Evolutionary conservation across 2,888 invertebrate genomes (phyloP).

Genomic region (Monoplex corrugatus): DNA sequence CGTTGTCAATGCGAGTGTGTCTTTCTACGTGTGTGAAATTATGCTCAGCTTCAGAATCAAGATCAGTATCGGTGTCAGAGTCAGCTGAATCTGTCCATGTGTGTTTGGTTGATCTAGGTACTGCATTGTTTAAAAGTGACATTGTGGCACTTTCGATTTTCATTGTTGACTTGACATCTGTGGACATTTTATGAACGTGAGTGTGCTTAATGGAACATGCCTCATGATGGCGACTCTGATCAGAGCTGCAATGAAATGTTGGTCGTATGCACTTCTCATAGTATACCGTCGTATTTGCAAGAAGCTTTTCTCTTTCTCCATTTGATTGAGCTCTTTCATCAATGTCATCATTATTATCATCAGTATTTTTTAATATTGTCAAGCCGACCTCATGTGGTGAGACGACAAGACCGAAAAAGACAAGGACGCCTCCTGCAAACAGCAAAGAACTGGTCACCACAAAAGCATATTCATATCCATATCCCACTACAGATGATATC

Average conservation of each 20-base stretch:
- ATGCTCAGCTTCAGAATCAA: background rate
- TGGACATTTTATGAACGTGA: too few species aligned
- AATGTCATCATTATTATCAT: too few species aligned
- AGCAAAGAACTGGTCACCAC: slow-evolving; percentile 81
- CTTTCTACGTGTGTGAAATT: too few species aligned
- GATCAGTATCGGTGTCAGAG: background rate
- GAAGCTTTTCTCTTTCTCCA: background rate
- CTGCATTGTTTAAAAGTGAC: background rate
- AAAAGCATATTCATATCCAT: slow-evolving; percentile 83
- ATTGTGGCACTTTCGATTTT: background rate
- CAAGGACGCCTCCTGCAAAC: slow-evolving; percentile 80
- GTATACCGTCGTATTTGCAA: background rate
- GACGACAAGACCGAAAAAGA: slow-evolving; percentile 80
- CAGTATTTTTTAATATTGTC: too few species aligned
- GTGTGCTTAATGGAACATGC: background rate
- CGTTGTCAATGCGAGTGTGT: too few species aligned
- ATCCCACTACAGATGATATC: slow-evolving; percentile 81
- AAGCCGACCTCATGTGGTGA: slow-evolving; percentile 80
- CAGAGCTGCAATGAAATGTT: background rate
- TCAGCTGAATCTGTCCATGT: background rate
- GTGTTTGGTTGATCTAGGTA: background rate
- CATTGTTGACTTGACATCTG: background rate
- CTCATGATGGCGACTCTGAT: background rate
- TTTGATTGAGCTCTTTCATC: background rate
- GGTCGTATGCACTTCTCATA: background rate